Evolutionary conservation across 1,140 invertebrate species (phyloP).

Genomic region (Sitobion miscanthi): DNA sequence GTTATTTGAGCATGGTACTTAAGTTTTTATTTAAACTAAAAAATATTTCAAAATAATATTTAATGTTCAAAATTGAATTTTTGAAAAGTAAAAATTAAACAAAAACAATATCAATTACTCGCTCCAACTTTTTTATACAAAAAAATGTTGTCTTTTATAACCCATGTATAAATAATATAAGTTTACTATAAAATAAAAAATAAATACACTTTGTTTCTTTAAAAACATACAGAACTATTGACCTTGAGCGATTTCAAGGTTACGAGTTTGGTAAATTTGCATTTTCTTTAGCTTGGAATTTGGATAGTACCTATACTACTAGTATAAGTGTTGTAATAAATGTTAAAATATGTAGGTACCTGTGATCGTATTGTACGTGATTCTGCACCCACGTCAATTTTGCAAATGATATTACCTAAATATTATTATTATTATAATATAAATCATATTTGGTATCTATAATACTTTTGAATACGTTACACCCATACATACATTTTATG

Average conservation of each 20-base stretch:
- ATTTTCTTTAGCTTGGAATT: neutral
- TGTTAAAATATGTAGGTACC: neutral
- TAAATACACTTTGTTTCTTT: neutral
- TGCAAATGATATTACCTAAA: neutral
- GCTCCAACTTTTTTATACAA: neutral
- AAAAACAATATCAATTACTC: neutral
- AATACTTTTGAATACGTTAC: neutral
- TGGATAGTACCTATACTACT: neutral
- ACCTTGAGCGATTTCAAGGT: neutral
- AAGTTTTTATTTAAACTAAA: too few relatives aligned
- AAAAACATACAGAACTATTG: neutral
- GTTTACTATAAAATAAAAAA: neutral
- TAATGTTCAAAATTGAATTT: neutral
- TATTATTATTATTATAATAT: neutral
- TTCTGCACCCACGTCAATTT: neutral
- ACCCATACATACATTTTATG: neutral
- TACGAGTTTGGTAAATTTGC: neutral
- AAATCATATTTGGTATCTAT: neutral
- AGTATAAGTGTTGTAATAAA: neutral
- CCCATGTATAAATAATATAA: neutral
- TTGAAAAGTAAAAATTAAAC: neutral
- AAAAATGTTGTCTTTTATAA: neutral
- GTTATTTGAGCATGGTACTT: too few relatives aligned
- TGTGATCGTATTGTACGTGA: neutral
- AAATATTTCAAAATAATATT: too few relatives aligned